Evolutionary conservation across 2,888 invertebrate genomes (phyloP).

Genomic region (Steinernema carpocapsae): DNA sequence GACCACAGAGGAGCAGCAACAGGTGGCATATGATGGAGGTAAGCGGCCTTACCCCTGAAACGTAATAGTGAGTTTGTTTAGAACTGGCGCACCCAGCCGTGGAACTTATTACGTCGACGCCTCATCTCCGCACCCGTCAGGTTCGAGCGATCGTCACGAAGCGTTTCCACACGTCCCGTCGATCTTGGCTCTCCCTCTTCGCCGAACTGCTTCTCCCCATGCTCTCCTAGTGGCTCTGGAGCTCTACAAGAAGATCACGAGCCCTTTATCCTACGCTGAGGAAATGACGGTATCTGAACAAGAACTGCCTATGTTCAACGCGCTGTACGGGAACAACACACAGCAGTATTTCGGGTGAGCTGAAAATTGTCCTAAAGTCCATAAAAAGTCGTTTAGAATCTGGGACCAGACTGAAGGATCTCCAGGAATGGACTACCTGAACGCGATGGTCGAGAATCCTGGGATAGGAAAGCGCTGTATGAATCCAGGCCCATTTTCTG

Average conservation of each 20-base stretch:
- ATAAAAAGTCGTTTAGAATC: conserved; percentile 30
- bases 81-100: conserved; percentile 49
- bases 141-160: conserved; percentile 56
- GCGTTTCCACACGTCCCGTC: conserved; percentile 51
- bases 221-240: conserved; percentile 55
- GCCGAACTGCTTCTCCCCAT: conserved; percentile 57
- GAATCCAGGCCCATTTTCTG: conserved; percentile 13
- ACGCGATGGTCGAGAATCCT: conserved; percentile 46
- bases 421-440: conserved; percentile 35
- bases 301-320: conserved; percentile 51
- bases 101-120: conserved; percentile 39
- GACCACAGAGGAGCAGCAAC: conserved; percentile 5
- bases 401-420: conserved; percentile 48
- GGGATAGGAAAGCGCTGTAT: conserved; percentile 51
- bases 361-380: background rate
- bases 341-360: conserved; percentile 53
- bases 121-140: conserved; percentile 45
- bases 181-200: conserved; percentile 51
- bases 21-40: conserved; percentile 28
- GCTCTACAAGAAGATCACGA: conserved; percentile 51
- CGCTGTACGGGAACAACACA: conserved; percentile 54
- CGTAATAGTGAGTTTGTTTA: conserved; percentile 18
- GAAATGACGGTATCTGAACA: conserved; percentile 46
- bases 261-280: background rate
- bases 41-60: conserved; percentile 12